Base-by-base conservation (phyloP, 1,140 invertebrate genomes). In the Mesaphorura yosii region DNA sequence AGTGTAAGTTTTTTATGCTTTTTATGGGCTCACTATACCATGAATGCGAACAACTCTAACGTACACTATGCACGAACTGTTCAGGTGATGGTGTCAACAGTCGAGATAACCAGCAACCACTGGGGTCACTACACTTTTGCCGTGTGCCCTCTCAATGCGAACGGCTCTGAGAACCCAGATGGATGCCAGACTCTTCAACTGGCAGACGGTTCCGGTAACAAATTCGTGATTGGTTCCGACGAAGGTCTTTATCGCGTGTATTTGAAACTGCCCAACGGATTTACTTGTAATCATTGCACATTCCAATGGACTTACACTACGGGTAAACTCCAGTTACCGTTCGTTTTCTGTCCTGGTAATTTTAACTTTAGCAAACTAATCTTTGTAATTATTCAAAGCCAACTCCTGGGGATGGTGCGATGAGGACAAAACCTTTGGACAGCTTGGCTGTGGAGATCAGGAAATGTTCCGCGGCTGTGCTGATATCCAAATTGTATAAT, bases 401-500 rank as follows among this genome's bases (percentile, higher is more conserved):
- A n/a, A n/a, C 87, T 86, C 79, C 88, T 86, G 86, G 86, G 3
- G 19, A 15, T 28, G 48, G 53, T 34, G 23, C 5, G 22, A 44
- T 49, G 19, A 48, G 53, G 22, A 55, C 46, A 7, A 27, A 42
- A 28, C 46, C 46, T 17, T n/a, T n/a, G n/a, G n/a, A n/a, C n/a
- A n/a, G n/a, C 31, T 54, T 3, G 69, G 88, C 4, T 90, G 87
- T 64, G 88, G 88, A 23, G 74, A 76, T 49, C 83, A 88, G 37
- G 87, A 91, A 70, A 88, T 83, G 0, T 91, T 90, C 66, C 73
- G 84, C 39, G 89, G 89, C 64, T 90, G 88, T 64, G 87, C 88
- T 0, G 87, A 91, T 65, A 76, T 91, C 40, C 78, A 75, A 29
- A 83, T 90, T 48, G n/a, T 15, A 47, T 47, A 47, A 47, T 15